Evolutionary conservation across 2,113 vertebrate species (phyloP), one percentile per base, ranked within the genome.

Genomic region (Accipiter virgatus): DNA sequence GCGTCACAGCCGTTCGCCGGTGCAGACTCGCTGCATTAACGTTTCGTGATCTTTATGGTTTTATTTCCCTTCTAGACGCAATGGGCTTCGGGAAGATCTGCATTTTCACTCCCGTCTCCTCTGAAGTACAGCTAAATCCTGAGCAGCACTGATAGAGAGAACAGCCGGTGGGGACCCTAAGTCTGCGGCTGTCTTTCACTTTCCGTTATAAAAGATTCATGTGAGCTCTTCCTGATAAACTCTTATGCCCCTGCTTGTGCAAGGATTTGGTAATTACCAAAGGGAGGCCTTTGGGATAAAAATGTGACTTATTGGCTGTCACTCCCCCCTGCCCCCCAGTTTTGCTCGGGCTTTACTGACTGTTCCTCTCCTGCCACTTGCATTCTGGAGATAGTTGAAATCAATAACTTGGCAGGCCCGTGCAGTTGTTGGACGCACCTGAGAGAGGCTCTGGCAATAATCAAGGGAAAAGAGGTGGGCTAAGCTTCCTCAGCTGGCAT

Each of bases 1-100:
- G 42, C 55, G 1, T 63, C n/a, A 17, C 38, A 58, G 40, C 53
- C 0, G 0, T 13, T 62, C 3, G 0, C 50, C 8, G 9, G 7
- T 6, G 34, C 38, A 8, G 8, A 11, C 10, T 70, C 0, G 4
- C 50, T 27, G 58, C 7, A 4, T 75, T 86, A 59, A 72, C 7
- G 1, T 63, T 82, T 50, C 0, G 0, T 53, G 50, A 71, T 88
- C 79, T 95, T 81, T 85, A 79, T 48, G 74, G 91, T 53, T 92
- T 92, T 75, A 67, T 86, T 71, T 71, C 56, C 70, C 38, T 58
- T 11, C 50, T 11, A 50, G 66, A 61, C 0, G 0, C 9, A 3
- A 1, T 23, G 73, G 59, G 73, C 63, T 66, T 5, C 0, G 27
- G 82, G 47, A 36, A 3, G 38, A 59, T 11, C 25, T 4, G 26